Evolutionary conservation across 2,113 vertebrate genomes (phyloP), one percentile per base, ranked within the genome.

Genomic region (Cavia porcellus): DNA sequence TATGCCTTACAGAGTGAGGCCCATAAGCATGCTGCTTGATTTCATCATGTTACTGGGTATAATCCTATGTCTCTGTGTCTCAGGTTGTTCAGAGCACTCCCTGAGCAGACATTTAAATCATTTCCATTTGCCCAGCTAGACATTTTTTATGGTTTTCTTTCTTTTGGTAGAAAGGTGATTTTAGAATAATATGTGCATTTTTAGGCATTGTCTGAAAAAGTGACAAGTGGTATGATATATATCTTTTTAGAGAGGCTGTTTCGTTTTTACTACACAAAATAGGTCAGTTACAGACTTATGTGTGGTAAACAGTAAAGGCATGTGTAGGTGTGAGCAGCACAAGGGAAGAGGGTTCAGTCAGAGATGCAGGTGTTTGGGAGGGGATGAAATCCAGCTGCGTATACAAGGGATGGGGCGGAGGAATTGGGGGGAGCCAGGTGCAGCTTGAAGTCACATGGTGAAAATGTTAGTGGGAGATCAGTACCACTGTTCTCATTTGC

Each of bases 171-270:
- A 19, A 42, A 35, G 35, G 42, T 84, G 59, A 35, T 92, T 97
- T 87, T 55, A 92, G n/a, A 75, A 57, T 74, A 84, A 30, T 61
- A 91, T 38, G 6, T 89, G 20, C 50, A 85, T 62, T 80, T 96
- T 94, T 90, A 55, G 59, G 32, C 86, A 17, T 35, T 11, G 24
- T 79, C 68, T 87, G 47, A 82, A 74, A 88, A 87, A 70, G 22
- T 42, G 52, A 72, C 17, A 72, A 59, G 55, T 20, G 30, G 30
- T n/a, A 47, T 86, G 84, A 75, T 64, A 81, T 22, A 42, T 88
- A 38, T 80, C 32, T 64, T 94, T 89, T 80, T 72, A 68, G 72
- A 77, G 79, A 90, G 32, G 25, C 35, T 68, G 25, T 80, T 81
- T 94, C 52, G 9, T 88, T 88, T 83, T 87, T 74, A 59, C 50